Conservation (phyloP, 2,113 vertebrate genomes). For the Brachyhypopomus gauderio region DNA sequence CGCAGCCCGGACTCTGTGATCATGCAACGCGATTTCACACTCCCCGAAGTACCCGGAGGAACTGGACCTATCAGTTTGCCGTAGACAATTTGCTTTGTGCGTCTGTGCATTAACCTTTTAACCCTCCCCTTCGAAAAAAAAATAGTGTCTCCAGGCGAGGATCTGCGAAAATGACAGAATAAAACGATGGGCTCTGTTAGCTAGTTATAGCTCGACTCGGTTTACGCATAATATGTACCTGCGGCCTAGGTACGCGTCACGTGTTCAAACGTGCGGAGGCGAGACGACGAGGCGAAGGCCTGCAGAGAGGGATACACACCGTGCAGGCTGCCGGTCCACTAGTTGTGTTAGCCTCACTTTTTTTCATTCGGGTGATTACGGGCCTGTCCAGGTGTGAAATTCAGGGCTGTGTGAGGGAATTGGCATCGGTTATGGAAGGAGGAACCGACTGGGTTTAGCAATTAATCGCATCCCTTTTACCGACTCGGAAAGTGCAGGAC, state of each 20-base stretch:
- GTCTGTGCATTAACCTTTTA: constrained; percentile 68
- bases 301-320: constrained; percentile 12
- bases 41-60: background rate
- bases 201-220: background rate
- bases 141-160: constrained; percentile 40
- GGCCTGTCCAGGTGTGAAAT: constrained; percentile 71
- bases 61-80: constrained; percentile 22
- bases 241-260: background rate
- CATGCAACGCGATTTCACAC: constrained; percentile 4
- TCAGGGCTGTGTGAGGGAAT: constrained; percentile 62
- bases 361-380: constrained; percentile 67
- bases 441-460: constrained; percentile 62
- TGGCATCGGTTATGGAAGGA: constrained; percentile 49
- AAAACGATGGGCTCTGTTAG: background rate
- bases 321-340: constrained; percentile 29
- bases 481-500: constrained; percentile 43
- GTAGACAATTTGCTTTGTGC: constrained; percentile 54
- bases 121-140: constrained; percentile 45
- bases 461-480: constrained; percentile 74
- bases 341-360: constrained; percentile 18
- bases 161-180: constrained; percentile 51
- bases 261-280: background rate
- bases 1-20: constrained; percentile 10
- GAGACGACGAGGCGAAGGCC: background rate
- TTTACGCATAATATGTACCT: background rate